phyloP scores from a whole-genome alignment of 2,888 invertebrate genomes.

The Cantharis flavilabris region DNA sequence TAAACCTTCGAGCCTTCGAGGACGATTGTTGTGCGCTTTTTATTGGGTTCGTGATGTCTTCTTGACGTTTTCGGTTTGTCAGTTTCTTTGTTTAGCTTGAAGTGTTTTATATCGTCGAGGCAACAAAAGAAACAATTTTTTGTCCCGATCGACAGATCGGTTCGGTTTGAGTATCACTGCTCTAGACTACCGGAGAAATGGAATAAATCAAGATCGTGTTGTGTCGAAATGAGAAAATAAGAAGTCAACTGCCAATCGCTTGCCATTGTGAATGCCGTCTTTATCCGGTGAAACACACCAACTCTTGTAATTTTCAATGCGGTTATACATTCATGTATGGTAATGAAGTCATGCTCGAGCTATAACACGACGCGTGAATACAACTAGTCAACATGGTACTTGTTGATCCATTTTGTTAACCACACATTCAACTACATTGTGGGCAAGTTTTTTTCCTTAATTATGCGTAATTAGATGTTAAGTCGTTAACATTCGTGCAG shows the following conservation, averaged over 20 bases:
- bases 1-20: constrained; percentile 1
- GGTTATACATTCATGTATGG: constrained; percentile 42
- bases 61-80: constrained; percentile 25
- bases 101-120: constrained; percentile 10
- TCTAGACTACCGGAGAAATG: not conserved
- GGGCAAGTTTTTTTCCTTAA: not conserved
- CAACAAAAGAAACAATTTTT: not conserved
- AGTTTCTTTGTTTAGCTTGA: constrained; percentile 19
- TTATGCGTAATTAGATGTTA: not conserved
- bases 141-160: not conserved
- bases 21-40: constrained; percentile 24
- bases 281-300: constrained; percentile 34
- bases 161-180: not conserved
- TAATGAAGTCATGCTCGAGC: constrained; percentile 43
- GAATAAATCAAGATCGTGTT: not conserved
- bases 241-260: constrained; percentile 42
- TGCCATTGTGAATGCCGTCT: constrained; percentile 41
- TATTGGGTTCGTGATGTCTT: constrained; percentile 27
- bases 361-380: constrained; percentile 41
- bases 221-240: constrained; percentile 38
- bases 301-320: constrained; percentile 40
- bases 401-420: constrained; percentile 17
- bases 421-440: not conserved
- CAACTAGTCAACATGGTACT: constrained; percentile 34
- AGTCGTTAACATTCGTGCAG: not conserved